These are phyloP conservation scores for Pyrrhia umbra DNA, from an alignment of 2,888 invertebrate genomes.

Conservation along the genomic window DNA sequence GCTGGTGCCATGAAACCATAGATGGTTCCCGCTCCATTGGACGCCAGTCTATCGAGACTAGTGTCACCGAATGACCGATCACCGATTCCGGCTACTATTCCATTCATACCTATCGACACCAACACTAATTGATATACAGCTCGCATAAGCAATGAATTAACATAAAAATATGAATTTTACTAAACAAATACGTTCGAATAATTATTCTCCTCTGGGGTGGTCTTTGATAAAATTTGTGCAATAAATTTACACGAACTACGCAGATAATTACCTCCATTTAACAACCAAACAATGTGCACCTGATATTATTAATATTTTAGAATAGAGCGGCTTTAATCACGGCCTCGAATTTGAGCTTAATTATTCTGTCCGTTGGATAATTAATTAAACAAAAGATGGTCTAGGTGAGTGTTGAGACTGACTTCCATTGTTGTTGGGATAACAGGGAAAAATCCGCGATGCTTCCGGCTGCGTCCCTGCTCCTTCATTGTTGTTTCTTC, in stretches of 20 bases:
- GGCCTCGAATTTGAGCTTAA: constrained; percentile 82
- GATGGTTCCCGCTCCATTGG: constrained; percentile 73
- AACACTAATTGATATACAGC: constrained; percentile 65
- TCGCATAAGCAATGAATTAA: constrained; percentile 55
- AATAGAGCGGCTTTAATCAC: constrained; percentile 78
- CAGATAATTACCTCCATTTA: constrained; percentile 77
- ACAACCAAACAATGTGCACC: constrained; percentile 79
- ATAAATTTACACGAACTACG: constrained; percentile 73
- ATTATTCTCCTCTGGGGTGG: constrained; percentile 65
- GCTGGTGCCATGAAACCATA: constrained; percentile 78
- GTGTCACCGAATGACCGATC: constrained; percentile 82
- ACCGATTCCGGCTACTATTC: constrained; percentile 62
- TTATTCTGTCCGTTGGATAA: constrained; percentile 86
- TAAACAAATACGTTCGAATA: constrained; percentile 69
- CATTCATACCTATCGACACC: constrained; percentile 67
- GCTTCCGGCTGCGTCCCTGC: constrained; percentile 79
- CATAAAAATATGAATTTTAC: constrained; percentile 62
- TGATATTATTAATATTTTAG: constrained; percentile 81
- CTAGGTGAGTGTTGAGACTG: constrained; percentile 79
- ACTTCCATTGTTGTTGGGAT: constrained; percentile 82
- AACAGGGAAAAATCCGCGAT: constrained; percentile 84
- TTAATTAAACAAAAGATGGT: constrained; percentile 86
- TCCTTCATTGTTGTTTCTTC: constrained; percentile 77
- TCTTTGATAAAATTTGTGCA: constrained; percentile 70
- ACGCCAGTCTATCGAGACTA: constrained; percentile 74